Percentiles rank a stretch among this genome's conserved stretches.
phyloP scores from a whole-genome alignment of 2,888 invertebrate genomes.

The Odontocerum albicorne region DNA sequence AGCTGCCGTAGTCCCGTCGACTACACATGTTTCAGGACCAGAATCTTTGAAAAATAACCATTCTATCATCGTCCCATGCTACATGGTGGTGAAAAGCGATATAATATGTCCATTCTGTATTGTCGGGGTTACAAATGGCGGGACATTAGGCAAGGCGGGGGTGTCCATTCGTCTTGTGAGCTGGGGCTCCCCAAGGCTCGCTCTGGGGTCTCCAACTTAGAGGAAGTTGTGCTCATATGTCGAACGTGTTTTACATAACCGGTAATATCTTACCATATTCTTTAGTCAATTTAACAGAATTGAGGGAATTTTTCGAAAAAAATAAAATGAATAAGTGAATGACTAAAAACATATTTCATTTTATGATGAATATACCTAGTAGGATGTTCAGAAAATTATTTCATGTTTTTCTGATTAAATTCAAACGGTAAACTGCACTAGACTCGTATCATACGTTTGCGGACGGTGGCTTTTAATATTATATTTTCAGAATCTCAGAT shows the following conservation, averaged over 20 bases:
- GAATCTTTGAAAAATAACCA: conserved; percentile 28
- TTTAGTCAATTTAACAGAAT: too few species aligned
- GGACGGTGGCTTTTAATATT: too few species aligned
- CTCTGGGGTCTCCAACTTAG: conserved; percentile 5
- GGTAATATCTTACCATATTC: neutral
- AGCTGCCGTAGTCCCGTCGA: neutral
- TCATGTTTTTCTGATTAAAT: too few species aligned
- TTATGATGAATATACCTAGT: too few species aligned
- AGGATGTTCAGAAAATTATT: too few species aligned
- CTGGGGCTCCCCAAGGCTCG: conserved; percentile 31
- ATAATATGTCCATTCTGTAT: conserved; percentile 36
- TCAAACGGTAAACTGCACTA: too few species aligned
- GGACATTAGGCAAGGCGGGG: conserved; percentile 50
- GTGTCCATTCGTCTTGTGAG: conserved; percentile 38
- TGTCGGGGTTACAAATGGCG: conserved; percentile 50
- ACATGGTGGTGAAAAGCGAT: conserved; percentile 28
- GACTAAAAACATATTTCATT: too few species aligned
- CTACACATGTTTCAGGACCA: conserved; percentile 4
- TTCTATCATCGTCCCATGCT: conserved; percentile 21
- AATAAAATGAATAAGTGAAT: too few species aligned
- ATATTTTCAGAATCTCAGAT: too few species aligned
- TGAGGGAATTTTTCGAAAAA: too few species aligned
- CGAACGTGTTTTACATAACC: conserved; percentile 2
- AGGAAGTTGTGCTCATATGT: neutral
- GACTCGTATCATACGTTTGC: too few species aligned